Evolutionary conservation across 2,797 vertebrate genomes (phyloP).

Genomic region (Chaunax sp.): DNA sequence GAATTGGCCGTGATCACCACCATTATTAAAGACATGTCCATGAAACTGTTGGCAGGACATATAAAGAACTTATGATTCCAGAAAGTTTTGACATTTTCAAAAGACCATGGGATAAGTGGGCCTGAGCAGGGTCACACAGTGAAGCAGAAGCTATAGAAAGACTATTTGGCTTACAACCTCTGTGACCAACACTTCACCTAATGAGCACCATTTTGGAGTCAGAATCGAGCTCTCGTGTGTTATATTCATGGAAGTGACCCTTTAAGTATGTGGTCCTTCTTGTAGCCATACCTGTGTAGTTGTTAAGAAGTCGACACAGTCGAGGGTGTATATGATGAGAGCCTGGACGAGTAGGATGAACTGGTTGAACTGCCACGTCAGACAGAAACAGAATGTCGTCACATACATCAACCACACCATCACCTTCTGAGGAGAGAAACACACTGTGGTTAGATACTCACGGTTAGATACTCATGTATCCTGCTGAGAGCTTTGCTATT

Average conservation of each 20-base stretch:
- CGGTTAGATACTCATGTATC: too few relatives aligned
- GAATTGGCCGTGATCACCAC: too few relatives aligned
- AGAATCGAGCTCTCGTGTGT: too few relatives aligned
- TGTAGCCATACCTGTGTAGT: constrained; percentile 84
- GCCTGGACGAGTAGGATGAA: constrained; percentile 96
- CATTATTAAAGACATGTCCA: too few relatives aligned
- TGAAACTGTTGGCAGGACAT: too few relatives aligned
- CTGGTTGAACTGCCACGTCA: constrained; percentile 99
- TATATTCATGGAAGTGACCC: neutral
- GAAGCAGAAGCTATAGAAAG: too few relatives aligned
- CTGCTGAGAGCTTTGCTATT: too few relatives aligned
- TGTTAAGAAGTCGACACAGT: constrained; percentile 89
- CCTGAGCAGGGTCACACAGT: too few relatives aligned
- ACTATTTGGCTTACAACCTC: too few relatives aligned
- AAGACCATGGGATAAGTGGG: too few relatives aligned
- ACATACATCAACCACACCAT: constrained; percentile 88
- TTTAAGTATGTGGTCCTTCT: neutral
- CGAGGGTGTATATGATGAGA: constrained; percentile 89
- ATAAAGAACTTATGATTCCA: too few relatives aligned
- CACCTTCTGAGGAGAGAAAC: constrained; percentile 83
- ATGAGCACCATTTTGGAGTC: neutral
- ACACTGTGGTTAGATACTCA: neutral
- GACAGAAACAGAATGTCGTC: constrained; percentile 92
- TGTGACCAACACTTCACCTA: neutral
- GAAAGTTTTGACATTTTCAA: too few relatives aligned